A percentile compares a stretch with the other conserved stretches of the same genome.
These are phyloP conservation scores for Tragelaphus oryx DNA, from an alignment of 2,797 vertebrate species.

Conservation along the genomic window DNA sequence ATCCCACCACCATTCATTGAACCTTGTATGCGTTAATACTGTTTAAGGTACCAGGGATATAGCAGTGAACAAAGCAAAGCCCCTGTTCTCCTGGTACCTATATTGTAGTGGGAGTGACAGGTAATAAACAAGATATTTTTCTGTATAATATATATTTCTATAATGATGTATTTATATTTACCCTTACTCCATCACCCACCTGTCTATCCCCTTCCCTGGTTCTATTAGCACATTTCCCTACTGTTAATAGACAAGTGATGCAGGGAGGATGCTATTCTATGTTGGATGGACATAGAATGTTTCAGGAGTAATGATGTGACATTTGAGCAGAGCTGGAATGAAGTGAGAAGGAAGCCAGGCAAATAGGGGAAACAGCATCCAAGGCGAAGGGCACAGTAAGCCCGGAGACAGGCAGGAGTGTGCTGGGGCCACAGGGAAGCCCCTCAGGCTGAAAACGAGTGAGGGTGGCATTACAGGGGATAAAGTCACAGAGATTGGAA, in stretches of 20 bases:
- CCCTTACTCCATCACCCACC: not conserved
- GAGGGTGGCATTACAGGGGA: not conserved
- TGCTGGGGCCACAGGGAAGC: too few species aligned
- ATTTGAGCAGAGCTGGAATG: not conserved
- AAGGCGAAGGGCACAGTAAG: not conserved
- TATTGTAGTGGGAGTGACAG: not conserved
- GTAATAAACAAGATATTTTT: not conserved
- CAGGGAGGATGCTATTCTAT: not conserved
- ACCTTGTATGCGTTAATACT: not conserved
- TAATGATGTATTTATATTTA: not conserved
- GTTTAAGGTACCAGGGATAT: not conserved
- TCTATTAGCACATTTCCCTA: not conserved
- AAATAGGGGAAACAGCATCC: not conserved
- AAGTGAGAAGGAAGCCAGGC: not conserved
- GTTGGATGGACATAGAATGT: not conserved
- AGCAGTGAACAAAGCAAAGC: not conserved
- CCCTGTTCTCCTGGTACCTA: not conserved
- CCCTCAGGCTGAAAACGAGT: not conserved
- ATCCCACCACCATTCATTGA: not conserved
- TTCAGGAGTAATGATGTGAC: not conserved
- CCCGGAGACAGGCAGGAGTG: not conserved
- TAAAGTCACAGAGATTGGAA: not conserved
- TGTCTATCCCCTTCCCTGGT: not conserved
- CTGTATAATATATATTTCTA: not conserved
- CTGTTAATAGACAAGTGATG: not conserved